Evolutionary conservation across 2,888 invertebrate species (phyloP).

Genomic region (Ernsta delagoae): DNA sequence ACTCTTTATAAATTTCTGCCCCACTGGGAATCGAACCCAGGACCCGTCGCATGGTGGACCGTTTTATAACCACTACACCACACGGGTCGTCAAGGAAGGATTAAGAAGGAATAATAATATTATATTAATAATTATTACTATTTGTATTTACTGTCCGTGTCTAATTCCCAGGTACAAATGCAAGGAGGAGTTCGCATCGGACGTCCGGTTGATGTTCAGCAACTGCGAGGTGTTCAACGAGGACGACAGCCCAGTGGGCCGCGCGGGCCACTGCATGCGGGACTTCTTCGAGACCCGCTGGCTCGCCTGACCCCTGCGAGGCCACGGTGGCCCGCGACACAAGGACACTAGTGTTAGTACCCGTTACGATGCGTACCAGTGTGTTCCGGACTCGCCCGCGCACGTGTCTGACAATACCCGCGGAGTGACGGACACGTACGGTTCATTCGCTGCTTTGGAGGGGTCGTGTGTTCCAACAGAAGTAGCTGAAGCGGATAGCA

Average conservation of each 20-base stretch:
- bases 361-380: too few relatives aligned
- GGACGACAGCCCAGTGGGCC: slow-evolving; percentile 98
- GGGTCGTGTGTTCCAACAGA: too few relatives aligned
- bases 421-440: not conserved
- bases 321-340: slow-evolving; percentile 5
- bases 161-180: slow-evolving; percentile 93
- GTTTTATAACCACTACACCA: too few relatives aligned
- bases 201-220: slow-evolving; percentile 97
- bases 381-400: not conserved
- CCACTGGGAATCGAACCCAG: too few relatives aligned
- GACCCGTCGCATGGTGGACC: too few relatives aligned
- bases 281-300: slow-evolving; percentile 96
- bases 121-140: too few relatives aligned
- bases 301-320: slow-evolving; percentile 60
- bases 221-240: slow-evolving; percentile 99
- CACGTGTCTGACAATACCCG: not conserved
- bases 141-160: too few relatives aligned
- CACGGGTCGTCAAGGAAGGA: too few relatives aligned
- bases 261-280: slow-evolving; percentile 97
- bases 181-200: slow-evolving; percentile 95
- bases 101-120: too few relatives aligned
- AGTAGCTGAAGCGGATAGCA: not conserved
- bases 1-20: too few relatives aligned
- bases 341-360: slow-evolving; percentile 2
- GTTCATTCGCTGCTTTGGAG: too few relatives aligned